Evolutionary conservation across 2,113 vertebrate species (phyloP).

Genomic region (Danio rerio): GRCz12tu NC_133183.1:17821501-17822000

Average conservation of each 20-base stretch:
- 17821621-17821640: slow-evolving; percentile 8
- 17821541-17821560: slow-evolving; percentile 19
- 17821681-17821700: background rate
- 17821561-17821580: slow-evolving; percentile 36
- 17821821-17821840: slow-evolving; percentile 99
- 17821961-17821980: slow-evolving; percentile 99
- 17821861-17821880: slow-evolving; percentile 96
- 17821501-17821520: slow-evolving; percentile 31
- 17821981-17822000: slow-evolving; percentile 99
- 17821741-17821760: background rate
- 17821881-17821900: slow-evolving; percentile 98
- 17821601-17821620: background rate
- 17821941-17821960: slow-evolving; percentile 99
- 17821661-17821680: background rate
- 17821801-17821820: slow-evolving; percentile 88
- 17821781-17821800: background rate
- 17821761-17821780: background rate
- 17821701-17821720: background rate
- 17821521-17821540: slow-evolving; percentile 44
- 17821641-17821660: background rate
- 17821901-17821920: slow-evolving; percentile 98
- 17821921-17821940: slow-evolving; percentile 98
- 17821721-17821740: background rate
- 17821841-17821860: slow-evolving; percentile 97
- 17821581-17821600: slow-evolving; percentile 21